Evolutionary conservation across 2,888 invertebrate genomes (phyloP), one percentile per base, ranked within the genome.

Genomic region (Scaeva pyrastri): DNA sequence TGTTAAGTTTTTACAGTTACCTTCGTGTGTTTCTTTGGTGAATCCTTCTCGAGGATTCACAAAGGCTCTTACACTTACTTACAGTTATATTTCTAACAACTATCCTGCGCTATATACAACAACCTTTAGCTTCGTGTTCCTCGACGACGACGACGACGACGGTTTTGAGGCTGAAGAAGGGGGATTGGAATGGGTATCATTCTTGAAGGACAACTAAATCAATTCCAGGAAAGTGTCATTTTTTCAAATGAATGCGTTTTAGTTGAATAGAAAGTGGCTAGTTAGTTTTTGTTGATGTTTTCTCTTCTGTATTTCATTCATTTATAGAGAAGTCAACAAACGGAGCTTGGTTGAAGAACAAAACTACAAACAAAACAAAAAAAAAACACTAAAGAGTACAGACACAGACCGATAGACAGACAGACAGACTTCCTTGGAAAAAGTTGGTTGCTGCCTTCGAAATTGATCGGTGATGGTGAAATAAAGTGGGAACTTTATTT

Each of bases 201-300:
- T 52, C 52, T 41, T 68, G 45, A 73, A 64, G 77, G 77, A 86
- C 86, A 82, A 66, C 68, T 86, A 82, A 82, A 86, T 86, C 86
- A 82, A 86, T 86, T 86, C 71, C 81, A 81, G 77, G 86, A 78
- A 86, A 86, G 82, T 82, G 82, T 81, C 81, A 77, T 81, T 86
- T 86, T 86, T 81, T 81, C 76, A 81, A 86, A 70, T 81, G 85
- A 86, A 62, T 81, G 76, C 85, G 80, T 85, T 85, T 68, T 55
- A 68, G 23, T 50, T 66, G 83, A 68, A 73, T 68, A 10, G 71
- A 62, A 72, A 60, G 73, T 58, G 56, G 71, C 64, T 74, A 21
- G 74, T 64, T 79, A 71, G 72, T 66, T 82, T 82, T 66, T 74
- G 43, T 70, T 60, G 60, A 60, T 26, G 26, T 72, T 66, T 73